phyloP scores from a whole-genome alignment of 2,113 vertebrate genomes.

The Bujurquina vittata region DNA sequence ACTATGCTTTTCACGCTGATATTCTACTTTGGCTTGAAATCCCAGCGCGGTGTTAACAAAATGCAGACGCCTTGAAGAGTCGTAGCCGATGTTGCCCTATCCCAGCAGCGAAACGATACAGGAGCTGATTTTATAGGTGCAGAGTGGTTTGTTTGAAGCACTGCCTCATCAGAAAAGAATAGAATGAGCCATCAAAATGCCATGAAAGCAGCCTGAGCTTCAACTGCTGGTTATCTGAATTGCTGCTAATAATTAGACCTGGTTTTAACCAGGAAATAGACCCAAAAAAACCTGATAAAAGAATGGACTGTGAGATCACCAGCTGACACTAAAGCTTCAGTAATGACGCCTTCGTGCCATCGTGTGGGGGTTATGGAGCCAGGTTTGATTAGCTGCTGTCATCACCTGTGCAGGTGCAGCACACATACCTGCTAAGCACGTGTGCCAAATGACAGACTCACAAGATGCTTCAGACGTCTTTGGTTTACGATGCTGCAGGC shows the following conservation, averaged over 20 bases:
- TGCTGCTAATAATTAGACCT: background rate
- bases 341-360: background rate
- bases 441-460: too few relatives aligned
- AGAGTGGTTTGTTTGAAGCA: background rate
- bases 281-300: background rate
- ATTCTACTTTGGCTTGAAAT: background rate
- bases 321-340: background rate
- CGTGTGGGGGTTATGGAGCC: background rate
- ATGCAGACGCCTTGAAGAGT: too few relatives aligned
- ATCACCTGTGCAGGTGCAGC: too few relatives aligned
- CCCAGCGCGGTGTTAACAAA: too few relatives aligned
- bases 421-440: too few relatives aligned
- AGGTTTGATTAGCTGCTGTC: too few relatives aligned
- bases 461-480: background rate
- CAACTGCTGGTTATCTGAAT: background rate
- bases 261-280: background rate
- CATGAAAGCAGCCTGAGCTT: background rate
- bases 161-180: background rate
- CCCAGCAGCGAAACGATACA: background rate
- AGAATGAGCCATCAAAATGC: accelerated
- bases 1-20: background rate
- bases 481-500: too few relatives aligned
- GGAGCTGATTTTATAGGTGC: background rate
- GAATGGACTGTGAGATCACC: background rate
- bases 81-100: background rate